A percentile compares a stretch with the other conserved stretches of the same genome.
phyloP scores from a whole-genome alignment of 2,888 invertebrate species.

The Macrosiphum euphorbiae region DNA sequence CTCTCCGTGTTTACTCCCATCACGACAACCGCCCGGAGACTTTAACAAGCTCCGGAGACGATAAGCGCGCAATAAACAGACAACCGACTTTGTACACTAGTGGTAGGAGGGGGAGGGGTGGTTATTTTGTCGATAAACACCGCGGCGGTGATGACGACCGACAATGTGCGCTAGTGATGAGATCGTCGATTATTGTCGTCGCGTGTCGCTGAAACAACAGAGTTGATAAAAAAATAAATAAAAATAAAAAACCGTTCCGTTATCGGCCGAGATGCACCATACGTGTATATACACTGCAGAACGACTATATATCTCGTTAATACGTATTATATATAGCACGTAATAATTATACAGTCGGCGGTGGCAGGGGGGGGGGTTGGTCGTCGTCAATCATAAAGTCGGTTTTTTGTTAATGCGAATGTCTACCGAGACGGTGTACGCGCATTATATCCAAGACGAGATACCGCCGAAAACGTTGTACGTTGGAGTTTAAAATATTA shows the following conservation, averaged over 20 bases:
- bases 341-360: conserved; percentile 25
- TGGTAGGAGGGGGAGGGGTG: background rate
- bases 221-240: conserved; percentile 24
- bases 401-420: background rate
- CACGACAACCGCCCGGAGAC: conserved; percentile 42
- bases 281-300: background rate
- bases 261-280: conserved; percentile 25
- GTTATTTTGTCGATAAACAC: conserved; percentile 56
- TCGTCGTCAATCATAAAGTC: conserved; percentile 32
- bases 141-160: background rate
- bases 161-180: conserved; percentile 19
- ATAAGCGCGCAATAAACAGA: conserved; percentile 36
- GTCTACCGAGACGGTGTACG: background rate
- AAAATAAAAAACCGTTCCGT: background rate
- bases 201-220: conserved; percentile 46
- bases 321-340: background rate
- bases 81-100: background rate
- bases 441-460: background rate
- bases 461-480: background rate
- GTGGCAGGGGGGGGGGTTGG: background rate
- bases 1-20: conserved; percentile 4
- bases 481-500: background rate
- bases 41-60: conserved; percentile 46
- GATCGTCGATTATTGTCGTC: conserved; percentile 39
- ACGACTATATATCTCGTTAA: background rate